Base-by-base conservation (phyloP, 2,888 invertebrate genomes). In the Eupithecia subumbrata region DNA sequence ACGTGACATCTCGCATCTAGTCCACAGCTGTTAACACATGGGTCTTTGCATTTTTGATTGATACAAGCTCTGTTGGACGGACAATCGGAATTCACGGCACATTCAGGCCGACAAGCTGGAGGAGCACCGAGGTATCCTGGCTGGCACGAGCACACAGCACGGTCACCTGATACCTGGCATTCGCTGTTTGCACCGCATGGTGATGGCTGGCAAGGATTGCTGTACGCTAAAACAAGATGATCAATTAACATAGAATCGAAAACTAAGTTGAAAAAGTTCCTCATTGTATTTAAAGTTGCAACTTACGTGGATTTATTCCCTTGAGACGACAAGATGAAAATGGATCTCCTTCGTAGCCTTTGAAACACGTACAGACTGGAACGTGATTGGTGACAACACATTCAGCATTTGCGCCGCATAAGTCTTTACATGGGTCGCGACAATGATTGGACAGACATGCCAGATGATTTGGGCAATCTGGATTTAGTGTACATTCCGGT, bases 381-480 rank as follows among this genome's bases (percentile, higher is more conserved):
- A 98, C 95, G 85, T 98, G 98, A 86, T 97, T 97, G 4, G 96
- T 96, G 0, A 98, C 98, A 48, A 95, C 95, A 86, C 98, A 98
- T 89, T 97, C 97, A 12, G 98, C 97, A 84, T 98, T 97, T 0
- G 96, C 89, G 7, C 98, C 98, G 86, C 98, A 98, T 72, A 97
- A 95, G 74, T 98, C 98, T 78, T 96, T 96, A 85, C 98, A 98
- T 9, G 98, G 98, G 92, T 98, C 97, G 83, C 98, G 95, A 82
- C 98, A 98, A 87, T 98, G 97, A 84, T 97, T 97, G 75, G 97
- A 97, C 68, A 98, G 95, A 87, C 98, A 98, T 56, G 98, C 96
- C 78, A 97, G 91, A 84, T 97, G 95, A 81, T 96, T 96, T 9
- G 97, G 95, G 88, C 98, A 98, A 85, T 98, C 98, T 0, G 97